phyloP scores from a whole-genome alignment of 92 coral and sea anemone genomes.

The Meandrina meandrites region DNA sequence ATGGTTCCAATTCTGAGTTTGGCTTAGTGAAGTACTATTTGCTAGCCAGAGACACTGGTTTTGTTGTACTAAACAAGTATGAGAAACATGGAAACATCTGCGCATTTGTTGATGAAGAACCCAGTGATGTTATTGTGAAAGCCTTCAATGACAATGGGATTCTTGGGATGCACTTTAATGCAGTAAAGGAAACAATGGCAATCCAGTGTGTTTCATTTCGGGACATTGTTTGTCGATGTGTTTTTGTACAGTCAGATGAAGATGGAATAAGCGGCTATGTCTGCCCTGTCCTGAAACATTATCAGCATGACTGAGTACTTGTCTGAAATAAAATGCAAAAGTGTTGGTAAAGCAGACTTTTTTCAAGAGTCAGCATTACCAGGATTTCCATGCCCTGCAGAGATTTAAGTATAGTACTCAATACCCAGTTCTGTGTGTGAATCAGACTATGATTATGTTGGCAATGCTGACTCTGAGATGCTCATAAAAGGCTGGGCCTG shows the following conservation, averaged over 20 bases:
- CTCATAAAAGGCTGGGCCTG: too few species aligned
- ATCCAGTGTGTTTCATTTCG: background rate
- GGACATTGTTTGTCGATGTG: background rate
- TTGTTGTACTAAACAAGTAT: constrained; percentile 19
- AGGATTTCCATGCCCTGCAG: background rate
- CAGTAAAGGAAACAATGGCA: background rate
- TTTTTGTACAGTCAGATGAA: background rate
- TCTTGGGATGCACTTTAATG: constrained; percentile 26
- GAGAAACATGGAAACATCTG: constrained; percentile 6
- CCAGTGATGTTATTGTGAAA: constrained; percentile 43
- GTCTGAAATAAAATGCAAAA: too few species aligned
- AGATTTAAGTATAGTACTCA: background rate
- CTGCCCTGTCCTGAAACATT: background rate
- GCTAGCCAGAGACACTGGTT: constrained; percentile 22
- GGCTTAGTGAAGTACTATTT: constrained; percentile 22
- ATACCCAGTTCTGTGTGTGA: too few species aligned
- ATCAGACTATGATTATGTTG: too few species aligned
- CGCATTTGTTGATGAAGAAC: constrained; percentile 41
- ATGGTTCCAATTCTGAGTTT: constrained; percentile 11
- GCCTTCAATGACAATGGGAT: constrained; percentile 22
- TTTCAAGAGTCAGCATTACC: too few species aligned
- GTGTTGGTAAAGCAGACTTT: too few species aligned
- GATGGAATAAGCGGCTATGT: constrained; percentile 5
- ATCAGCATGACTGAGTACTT: constrained; percentile 20
- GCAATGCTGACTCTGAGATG: too few species aligned